Evolutionary conservation across 2,113 vertebrate genomes (phyloP), one percentile per base, ranked within the genome.

Genomic region (Sarotherodon lohbergeri): DNA sequence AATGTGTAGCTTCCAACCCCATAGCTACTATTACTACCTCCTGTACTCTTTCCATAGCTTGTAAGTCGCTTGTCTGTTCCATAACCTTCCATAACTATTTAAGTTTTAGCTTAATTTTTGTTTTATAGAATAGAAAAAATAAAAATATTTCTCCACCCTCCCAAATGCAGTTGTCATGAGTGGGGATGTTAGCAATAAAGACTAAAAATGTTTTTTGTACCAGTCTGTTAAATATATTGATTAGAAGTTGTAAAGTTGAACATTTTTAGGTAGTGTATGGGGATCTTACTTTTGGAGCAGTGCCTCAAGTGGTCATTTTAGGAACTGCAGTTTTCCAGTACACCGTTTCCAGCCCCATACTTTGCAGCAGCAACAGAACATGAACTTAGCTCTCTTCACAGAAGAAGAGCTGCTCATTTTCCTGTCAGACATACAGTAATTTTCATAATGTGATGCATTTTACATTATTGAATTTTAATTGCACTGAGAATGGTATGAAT

Each of bases 21-120:
- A 95, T 99, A 22, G 98, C 97, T 41, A 97, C 97, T 0, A 96
- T 97, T 92, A 98, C 95, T 92, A 99, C 97, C 92, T 98, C 98
- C 93, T 99, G 98, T 90, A 97, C 96, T 0, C 87, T 99, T 56
- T 96, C 98, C 24, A 96, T 99, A 57, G 98, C 98, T 90, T 96
- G 98, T 99, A 95, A 97, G 98, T 94, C 5, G 6, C 56, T 32
- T 52, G 3, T 50, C 22, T 12, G 12, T 5, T 17, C 22, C n/a
- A 4, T 17, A 16, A 5, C 48, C 9, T 55, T 55, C 52, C 5
- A 63, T 36, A 63, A 36, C 29, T 63, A 63, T 36, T 36, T 46
- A 41, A 5, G 1, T 32, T 39, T 73, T 61, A 12, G 34, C 29
- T 52, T 59, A 79, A 59, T 34, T 59, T 43, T n/a, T 32, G 3